Evolutionary conservation across 2,113 vertebrate genomes (phyloP), one percentile per base, ranked within the genome.

Genomic region (Catharus fuscescens): DNA sequence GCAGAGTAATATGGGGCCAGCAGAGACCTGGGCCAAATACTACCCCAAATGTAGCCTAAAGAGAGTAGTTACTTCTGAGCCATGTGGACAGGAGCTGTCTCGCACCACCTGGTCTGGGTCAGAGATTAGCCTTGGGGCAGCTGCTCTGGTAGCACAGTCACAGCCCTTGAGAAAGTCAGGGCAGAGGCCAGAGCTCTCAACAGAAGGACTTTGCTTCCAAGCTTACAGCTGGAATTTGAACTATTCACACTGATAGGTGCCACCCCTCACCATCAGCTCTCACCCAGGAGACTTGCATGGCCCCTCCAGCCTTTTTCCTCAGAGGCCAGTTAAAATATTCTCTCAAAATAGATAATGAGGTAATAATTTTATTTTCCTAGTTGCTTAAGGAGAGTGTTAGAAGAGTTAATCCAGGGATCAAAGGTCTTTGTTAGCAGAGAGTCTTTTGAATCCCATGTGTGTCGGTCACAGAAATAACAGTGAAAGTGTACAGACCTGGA

Each of bases 391-490:
- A 71, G 66, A 77, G 52, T 67, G 54, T 88, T 94, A 82, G 71
- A 93, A 95, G 44, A 93, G 64, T 72, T 87, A 94, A 93, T 73
- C 86, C 69, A 81, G 45, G 81, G 80, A 86, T 93, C 91, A 96
- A 70, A 97, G 90, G 48, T 77, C 76, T 95, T 94, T 96, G 90
- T 96, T 93, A 93, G 40, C 95, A 79, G 65, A 93, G 80, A 90
- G 66, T 20, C 42, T 71, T 83, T 87, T 64, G 80, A 87, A 70
- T 66, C 40, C 72, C 76, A 56, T 77, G 52, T 67, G 60, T 88
- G 69, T 40, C 0, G 2, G 71, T 54, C 40, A 19, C 93, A 97
- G 73, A 96, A 92, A 91, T 65, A 96, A 71, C 57, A 71, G 38
- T 48, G 90, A 93, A 91, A 95, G 47, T 74, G 34, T 54, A 69